These are phyloP conservation scores for Zapus hudsonius DNA, from an alignment of 2,113 vertebrate species.

Conservation along the genomic window DNA sequence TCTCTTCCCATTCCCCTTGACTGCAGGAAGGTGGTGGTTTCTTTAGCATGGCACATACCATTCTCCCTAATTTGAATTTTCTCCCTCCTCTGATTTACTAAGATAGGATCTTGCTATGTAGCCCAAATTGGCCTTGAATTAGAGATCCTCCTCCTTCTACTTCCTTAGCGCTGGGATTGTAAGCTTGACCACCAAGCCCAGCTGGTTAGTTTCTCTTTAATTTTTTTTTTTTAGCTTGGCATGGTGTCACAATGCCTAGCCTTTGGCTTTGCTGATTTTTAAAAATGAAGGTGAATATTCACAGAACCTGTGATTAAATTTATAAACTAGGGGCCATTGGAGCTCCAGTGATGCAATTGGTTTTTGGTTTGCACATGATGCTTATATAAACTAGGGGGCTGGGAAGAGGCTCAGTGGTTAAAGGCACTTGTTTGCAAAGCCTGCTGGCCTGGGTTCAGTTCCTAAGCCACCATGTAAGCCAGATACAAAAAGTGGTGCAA, in stretches of 20 bases:
- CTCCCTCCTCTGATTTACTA: background rate
- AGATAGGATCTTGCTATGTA: background rate
- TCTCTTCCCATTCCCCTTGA: background rate
- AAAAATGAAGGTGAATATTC: background rate
- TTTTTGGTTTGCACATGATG: too few species aligned
- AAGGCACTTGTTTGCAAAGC: too few species aligned
- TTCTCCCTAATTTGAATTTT: conserved; percentile 42
- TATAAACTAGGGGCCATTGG: background rate
- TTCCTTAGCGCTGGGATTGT: background rate
- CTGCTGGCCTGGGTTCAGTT: too few species aligned
- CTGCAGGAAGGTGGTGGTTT: background rate
- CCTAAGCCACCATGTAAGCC: too few species aligned
- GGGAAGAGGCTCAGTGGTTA: too few species aligned
- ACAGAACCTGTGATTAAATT: background rate
- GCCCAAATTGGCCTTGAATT: background rate
- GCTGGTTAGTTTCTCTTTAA: background rate
- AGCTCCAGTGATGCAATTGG: too few species aligned
- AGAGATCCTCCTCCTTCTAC: background rate
- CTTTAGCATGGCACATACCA: background rate
- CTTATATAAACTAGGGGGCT: too few species aligned
- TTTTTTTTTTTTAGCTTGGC: too few species aligned
- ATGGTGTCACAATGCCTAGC: background rate
- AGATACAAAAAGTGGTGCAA: too few species aligned
- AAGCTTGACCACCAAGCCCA: background rate
- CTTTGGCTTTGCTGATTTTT: background rate